Evolutionary conservation across 1,140 invertebrate species (phyloP).

Genomic region (Aethina tumida): DNA sequence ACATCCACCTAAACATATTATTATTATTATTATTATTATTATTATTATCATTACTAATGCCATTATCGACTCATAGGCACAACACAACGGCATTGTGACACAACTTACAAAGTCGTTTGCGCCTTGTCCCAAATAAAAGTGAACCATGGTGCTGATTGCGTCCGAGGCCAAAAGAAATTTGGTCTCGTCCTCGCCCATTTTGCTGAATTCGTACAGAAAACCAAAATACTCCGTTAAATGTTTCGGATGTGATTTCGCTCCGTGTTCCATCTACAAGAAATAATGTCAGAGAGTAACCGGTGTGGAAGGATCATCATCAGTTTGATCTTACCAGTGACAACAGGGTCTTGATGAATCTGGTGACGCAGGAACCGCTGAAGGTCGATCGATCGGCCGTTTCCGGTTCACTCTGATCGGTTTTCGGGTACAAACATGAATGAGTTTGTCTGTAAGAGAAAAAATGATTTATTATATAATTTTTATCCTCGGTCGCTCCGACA

Average conservation of each 20-base stretch:
- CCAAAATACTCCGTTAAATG: conserved; percentile 89
- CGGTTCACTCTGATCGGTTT: conserved; percentile 44
- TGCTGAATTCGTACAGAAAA: conserved; percentile 85
- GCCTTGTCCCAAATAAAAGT: conserved; percentile 83
- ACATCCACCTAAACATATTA: conserved; percentile 42
- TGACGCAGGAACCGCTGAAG: conserved; percentile 76
- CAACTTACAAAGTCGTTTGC: conserved; percentile 49
- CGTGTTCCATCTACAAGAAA: conserved; percentile 65
- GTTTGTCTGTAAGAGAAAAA: conserved; percentile 28
- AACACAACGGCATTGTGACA: conserved; percentile 4
- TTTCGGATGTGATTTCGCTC: conserved; percentile 73
- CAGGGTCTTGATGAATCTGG: conserved; percentile 81
- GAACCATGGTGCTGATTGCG: conserved; percentile 80
- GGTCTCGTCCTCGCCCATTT: conserved; percentile 89
- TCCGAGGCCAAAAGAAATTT: conserved; percentile 77
- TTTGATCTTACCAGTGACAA: conserved; percentile 65
- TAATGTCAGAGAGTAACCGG: not conserved
- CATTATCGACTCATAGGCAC: no score
- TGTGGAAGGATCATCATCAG: not conserved
- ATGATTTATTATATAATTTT: conserved; percentile 9
- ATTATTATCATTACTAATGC: no score
- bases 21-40: conserved; percentile 2
- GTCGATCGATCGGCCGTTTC: conserved; percentile 50
- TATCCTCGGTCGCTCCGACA: not conserved
- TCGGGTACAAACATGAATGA: conserved; percentile 63